phyloP scores from a whole-genome alignment of 2,888 invertebrate genomes.

The Brachylomia viminalis region DNA sequence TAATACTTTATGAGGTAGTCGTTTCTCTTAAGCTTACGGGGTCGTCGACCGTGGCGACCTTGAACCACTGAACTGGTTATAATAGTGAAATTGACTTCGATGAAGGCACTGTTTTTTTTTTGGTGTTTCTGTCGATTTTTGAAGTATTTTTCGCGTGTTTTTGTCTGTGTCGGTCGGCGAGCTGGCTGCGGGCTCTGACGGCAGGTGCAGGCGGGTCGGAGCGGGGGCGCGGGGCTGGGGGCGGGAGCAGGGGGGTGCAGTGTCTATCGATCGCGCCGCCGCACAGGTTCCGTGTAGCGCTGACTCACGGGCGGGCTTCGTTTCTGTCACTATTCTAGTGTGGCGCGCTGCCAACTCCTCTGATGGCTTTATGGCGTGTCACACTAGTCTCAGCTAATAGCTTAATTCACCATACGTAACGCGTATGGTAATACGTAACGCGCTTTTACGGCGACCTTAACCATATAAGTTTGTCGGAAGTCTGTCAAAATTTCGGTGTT shows the following conservation, averaged over 20 bases:
- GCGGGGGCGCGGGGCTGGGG: slow-evolving; percentile 69
- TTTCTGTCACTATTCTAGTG: slow-evolving; percentile 78
- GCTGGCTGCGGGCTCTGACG: slow-evolving; percentile 74
- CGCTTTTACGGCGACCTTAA: slow-evolving; percentile 48
- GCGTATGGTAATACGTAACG: slow-evolving; percentile 47
- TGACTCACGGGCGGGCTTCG: slow-evolving; percentile 84
- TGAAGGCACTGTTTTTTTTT: slow-evolving; percentile 70
- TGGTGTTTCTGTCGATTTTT: slow-evolving; percentile 69
- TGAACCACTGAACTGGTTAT: slow-evolving; percentile 78
- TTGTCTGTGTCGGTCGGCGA: slow-evolving; percentile 73
- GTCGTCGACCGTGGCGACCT: slow-evolving; percentile 81
- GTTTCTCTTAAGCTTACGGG: slow-evolving; percentile 67
- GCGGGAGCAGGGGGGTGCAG: slow-evolving; percentile 80
- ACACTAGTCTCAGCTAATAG: slow-evolving; percentile 76
- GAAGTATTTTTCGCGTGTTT: slow-evolving; percentile 69
- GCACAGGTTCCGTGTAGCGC: slow-evolving; percentile 82
- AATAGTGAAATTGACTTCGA: slow-evolving; percentile 71
- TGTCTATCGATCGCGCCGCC: slow-evolving; percentile 88
- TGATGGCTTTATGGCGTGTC: slow-evolving; percentile 81
- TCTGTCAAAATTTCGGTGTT: slow-evolving; percentile 13
- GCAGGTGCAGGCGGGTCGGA: slow-evolving; percentile 78
- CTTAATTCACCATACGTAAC: slow-evolving; percentile 74
- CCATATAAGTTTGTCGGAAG: slow-evolving; percentile 24
- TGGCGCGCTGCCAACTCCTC: slow-evolving; percentile 85
- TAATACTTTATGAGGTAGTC: slow-evolving; percentile 78